phyloP scores from a whole-genome alignment of 2,888 invertebrate species.

The Drosophila lacicola region DNA sequence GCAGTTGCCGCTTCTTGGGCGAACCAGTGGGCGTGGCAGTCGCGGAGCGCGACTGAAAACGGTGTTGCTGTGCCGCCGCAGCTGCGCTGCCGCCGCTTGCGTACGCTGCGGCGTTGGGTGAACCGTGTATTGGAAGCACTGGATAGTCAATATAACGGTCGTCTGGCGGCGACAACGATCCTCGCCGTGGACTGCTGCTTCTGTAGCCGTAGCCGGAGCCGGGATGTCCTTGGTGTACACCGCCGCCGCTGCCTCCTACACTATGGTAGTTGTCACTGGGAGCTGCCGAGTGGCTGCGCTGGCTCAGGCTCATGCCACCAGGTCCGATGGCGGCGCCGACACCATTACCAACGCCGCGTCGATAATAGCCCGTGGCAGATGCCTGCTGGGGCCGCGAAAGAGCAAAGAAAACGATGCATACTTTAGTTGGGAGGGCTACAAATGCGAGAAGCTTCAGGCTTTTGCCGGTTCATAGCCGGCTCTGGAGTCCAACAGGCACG shows the following conservation, averaged over 20 bases:
- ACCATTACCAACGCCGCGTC: conserved; percentile 83
- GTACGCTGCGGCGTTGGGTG: conserved; percentile 66
- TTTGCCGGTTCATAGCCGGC: conserved; percentile 14
- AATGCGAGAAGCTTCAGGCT: conserved; percentile 22
- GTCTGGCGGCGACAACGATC: conserved; percentile 85
- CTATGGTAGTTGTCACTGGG: conserved; percentile 86
- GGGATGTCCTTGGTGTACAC: conserved; percentile 31
- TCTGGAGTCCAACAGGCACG: conserved; percentile 10
- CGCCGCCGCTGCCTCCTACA: conserved; percentile 46
- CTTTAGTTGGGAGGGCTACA: conserved; percentile 16
- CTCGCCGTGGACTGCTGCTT: conserved; percentile 91
- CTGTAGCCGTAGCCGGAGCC: conserved; percentile 82
- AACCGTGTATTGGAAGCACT: conserved; percentile 85
- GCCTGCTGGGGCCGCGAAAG: conserved; percentile 52
- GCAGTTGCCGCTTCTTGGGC: conserved; percentile 98
- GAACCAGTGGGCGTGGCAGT: conserved; percentile 97
- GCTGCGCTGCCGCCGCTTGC: conserved; percentile 37
- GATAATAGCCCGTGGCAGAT: conserved; percentile 83
- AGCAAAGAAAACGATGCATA: conserved; percentile 20
- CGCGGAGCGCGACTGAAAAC: conserved; percentile 94
- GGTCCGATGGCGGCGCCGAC: conserved; percentile 83
- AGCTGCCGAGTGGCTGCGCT: conserved; percentile 94
- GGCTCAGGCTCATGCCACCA: conserved; percentile 85
- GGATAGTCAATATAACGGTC: conserved; percentile 85
- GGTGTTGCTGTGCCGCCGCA: conserved; percentile 82